Evolutionary conservation across 2,797 vertebrate genomes (phyloP).

Genomic region (Kryptolebias ocellatus): DNA sequence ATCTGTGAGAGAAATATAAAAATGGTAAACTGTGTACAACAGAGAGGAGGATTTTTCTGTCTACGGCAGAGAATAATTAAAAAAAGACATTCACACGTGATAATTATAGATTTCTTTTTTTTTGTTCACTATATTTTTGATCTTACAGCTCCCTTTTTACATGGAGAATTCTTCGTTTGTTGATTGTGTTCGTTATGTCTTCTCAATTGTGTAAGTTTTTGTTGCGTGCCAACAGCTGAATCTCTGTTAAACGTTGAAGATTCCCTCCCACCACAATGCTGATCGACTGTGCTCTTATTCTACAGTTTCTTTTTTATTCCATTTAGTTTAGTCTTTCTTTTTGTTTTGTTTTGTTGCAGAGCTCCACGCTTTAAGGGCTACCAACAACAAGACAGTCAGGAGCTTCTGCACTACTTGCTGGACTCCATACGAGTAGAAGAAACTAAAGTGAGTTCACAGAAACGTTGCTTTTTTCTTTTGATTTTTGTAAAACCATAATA

Average conservation of each 20-base stretch:
- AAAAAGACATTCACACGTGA: conserved; percentile 1
- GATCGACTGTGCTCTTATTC: background rate
- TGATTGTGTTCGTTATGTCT: background rate
- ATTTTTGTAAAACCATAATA: background rate
- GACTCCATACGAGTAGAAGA: conserved; percentile 96
- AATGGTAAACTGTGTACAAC: background rate
- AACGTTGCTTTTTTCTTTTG: background rate
- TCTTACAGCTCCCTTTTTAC: background rate
- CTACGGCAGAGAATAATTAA: conserved; percentile 2
- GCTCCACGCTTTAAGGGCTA: conserved; percentile 96
- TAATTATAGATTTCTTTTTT: background rate
- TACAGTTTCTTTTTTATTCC: conserved; percentile 4
- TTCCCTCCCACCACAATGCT: background rate
- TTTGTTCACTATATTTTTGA: conserved; percentile 2
- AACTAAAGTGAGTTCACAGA: conserved; percentile 87
- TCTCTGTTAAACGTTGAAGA: conserved; percentile 1
- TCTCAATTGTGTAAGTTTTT: background rate
- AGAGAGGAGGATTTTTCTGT: background rate
- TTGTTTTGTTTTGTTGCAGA: conserved; percentile 68
- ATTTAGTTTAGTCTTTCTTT: background rate
- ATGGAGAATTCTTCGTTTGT: background rate
- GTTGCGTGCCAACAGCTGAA: conserved; percentile 1
- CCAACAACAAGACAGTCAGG: conserved; percentile 98
- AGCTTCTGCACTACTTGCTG: conserved; percentile 94
- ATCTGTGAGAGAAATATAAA: background rate